A percentile compares a stretch with the other conserved stretches of the same genome.
Conservation (phyloP, 2,113 vertebrate species). For the Grallaria varia region DNA sequence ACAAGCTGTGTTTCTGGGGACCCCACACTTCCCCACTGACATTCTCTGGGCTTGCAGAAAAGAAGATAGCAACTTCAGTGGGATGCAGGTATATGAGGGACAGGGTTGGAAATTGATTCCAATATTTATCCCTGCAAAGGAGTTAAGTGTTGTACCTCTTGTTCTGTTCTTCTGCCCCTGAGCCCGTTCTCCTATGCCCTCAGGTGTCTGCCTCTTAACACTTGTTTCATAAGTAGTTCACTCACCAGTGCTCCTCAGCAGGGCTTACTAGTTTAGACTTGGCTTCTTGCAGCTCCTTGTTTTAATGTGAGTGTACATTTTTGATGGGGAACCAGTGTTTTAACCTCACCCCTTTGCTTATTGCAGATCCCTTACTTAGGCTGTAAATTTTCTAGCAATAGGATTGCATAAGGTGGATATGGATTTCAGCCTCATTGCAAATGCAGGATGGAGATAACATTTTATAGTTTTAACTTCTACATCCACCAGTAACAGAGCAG, state of each 20-base stretch:
- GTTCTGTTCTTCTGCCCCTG: not conserved
- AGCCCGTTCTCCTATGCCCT: not conserved
- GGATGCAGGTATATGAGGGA: not conserved
- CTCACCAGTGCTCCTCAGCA: not conserved
- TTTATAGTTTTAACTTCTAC: not conserved
- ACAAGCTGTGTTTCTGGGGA: not conserved
- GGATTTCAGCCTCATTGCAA: not conserved
- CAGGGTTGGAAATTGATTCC: not conserved
- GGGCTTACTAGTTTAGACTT: not conserved
- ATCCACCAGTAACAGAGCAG: not conserved
- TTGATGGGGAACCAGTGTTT: not conserved
- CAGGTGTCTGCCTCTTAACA: not conserved
- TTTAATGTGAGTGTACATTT: not conserved
- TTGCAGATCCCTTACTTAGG: not conserved
- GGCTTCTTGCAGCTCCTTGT: not conserved
- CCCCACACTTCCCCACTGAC: not conserved
- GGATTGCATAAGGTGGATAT: not conserved
- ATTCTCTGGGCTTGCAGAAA: not conserved
- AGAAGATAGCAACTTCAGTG: not conserved
- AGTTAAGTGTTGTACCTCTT: not conserved
- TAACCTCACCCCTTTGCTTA: not conserved
- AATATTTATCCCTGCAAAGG: not conserved
- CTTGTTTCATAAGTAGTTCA: not conserved
- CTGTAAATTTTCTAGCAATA: not conserved
- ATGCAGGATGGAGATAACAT: not conserved